A percentile compares a stretch with the other conserved stretches of the same genome.
These are phyloP conservation scores for Cottoperca gobio DNA, from an alignment of 2,797 vertebrate genomes.

Conservation along the genomic window DNA sequence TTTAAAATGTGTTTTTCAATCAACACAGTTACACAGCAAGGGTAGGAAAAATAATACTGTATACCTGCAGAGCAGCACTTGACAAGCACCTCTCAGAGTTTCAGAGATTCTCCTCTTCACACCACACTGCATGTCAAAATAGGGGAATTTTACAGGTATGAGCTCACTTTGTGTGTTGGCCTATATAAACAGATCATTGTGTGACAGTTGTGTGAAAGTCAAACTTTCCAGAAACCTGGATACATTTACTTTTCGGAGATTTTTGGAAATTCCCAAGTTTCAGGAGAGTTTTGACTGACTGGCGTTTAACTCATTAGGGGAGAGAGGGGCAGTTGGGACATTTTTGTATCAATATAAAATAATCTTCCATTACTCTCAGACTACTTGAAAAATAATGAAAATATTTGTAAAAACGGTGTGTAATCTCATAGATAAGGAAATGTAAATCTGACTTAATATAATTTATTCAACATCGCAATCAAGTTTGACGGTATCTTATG, in stretches of 20 bases:
- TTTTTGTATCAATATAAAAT: too few relatives aligned
- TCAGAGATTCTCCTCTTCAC: not conserved
- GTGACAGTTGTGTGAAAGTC: not conserved
- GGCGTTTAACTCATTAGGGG: not conserved
- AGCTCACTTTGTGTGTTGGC: not conserved
- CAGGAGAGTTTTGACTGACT: not conserved
- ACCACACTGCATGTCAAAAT: not conserved
- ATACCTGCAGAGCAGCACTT: not conserved
- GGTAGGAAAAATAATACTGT: not conserved
- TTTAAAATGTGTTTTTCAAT: not conserved
- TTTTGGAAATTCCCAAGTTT: not conserved
- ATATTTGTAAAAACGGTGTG: too few relatives aligned
- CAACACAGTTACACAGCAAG: not conserved
- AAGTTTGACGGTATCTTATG: not conserved
- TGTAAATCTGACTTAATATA: not conserved
- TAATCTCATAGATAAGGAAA: not conserved
- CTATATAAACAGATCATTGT: not conserved
- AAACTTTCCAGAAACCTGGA: not conserved
- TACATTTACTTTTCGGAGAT: not conserved
- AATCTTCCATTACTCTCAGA: too few relatives aligned
- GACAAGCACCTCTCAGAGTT: not conserved
- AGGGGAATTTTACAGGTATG: not conserved
- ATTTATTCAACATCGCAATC: not conserved
- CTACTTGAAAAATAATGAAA: too few relatives aligned
- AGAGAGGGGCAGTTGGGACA: too few relatives aligned